These are phyloP conservation scores for Xenus cinereus DNA, from an alignment of 2,113 vertebrate genomes.

Conservation along the genomic window DNA sequence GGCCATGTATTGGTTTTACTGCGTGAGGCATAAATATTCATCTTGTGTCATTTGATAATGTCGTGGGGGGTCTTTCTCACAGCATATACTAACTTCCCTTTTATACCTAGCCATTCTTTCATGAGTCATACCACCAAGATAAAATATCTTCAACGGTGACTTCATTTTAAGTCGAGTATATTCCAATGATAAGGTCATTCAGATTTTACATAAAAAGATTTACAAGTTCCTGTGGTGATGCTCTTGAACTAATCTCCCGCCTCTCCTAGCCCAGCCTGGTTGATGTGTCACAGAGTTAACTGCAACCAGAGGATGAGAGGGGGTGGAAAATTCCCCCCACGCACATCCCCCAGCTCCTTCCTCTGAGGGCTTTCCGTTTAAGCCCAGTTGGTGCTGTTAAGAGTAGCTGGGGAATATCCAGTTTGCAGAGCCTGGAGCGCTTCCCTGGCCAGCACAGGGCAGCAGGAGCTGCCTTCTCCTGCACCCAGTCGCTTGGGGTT, in stretches of 20 bases:
- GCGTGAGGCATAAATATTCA: background rate
- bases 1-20: background rate
- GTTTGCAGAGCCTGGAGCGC: background rate
- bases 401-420: background rate
- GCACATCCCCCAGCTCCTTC: background rate
- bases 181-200: background rate
- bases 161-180: background rate
- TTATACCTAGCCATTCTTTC: background rate
- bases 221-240: background rate
- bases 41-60: background rate
- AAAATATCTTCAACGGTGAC: background rate
- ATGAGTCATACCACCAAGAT: constrained; percentile 3
- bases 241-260: background rate
- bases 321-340: background rate
- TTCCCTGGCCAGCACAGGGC: background rate
- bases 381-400: background rate
- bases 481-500: background rate
- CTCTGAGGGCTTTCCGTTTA: background rate
- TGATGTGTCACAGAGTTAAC: background rate
- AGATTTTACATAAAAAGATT: background rate
- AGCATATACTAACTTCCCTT: background rate
- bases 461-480: background rate
- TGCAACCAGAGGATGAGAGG: background rate
- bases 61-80: background rate
- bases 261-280: background rate